A percentile compares a stretch with the other conserved stretches of the same genome.
These are phyloP conservation scores for Parambassis ranga DNA, from an alignment of 2,797 vertebrate genomes.

Conservation along the genomic window DNA sequence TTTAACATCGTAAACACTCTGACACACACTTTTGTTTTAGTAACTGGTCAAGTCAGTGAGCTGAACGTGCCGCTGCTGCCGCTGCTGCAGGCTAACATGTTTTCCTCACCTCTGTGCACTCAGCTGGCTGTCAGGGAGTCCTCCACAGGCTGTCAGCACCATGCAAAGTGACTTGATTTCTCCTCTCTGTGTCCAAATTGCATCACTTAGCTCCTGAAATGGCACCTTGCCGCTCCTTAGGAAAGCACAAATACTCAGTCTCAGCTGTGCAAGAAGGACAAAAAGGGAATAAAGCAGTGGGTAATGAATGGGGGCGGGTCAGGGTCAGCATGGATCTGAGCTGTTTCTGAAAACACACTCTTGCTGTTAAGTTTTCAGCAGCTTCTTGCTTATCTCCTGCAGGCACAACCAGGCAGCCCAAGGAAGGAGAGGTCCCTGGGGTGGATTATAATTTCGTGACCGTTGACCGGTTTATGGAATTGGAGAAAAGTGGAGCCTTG, in stretches of 20 bases:
- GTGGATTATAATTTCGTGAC: conserved; percentile 99
- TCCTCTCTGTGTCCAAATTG: conserved; percentile 60
- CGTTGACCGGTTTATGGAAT: conserved; percentile 95
- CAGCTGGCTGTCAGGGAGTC: conserved; percentile 35
- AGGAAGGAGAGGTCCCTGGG: conserved; percentile 98
- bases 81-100: conserved; percentile 8
- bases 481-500: conserved; percentile 96
- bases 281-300: conserved; percentile 16
- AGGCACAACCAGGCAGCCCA: conserved; percentile 99
- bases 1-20: conserved; percentile 38
- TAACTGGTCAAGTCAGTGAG: background rate
- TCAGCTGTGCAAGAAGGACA: conserved; percentile 8
- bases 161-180: conserved; percentile 61
- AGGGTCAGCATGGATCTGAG: conserved; percentile 21
- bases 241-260: conserved; percentile 23
- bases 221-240: conserved; percentile 12
- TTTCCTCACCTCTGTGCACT: conserved; percentile 7
- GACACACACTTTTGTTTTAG: conserved; percentile 8
- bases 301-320: conserved; percentile 23
- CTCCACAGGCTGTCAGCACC: conserved; percentile 37
- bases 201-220: conserved; percentile 63
- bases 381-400: conserved; percentile 44
- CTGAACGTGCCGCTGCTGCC: no score
- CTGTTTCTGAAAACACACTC: conserved; percentile 24
- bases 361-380: no score